These are phyloP conservation scores for Calyptomena viridis DNA, from an alignment of 2,113 vertebrate genomes.

Conservation along the genomic window DNA sequence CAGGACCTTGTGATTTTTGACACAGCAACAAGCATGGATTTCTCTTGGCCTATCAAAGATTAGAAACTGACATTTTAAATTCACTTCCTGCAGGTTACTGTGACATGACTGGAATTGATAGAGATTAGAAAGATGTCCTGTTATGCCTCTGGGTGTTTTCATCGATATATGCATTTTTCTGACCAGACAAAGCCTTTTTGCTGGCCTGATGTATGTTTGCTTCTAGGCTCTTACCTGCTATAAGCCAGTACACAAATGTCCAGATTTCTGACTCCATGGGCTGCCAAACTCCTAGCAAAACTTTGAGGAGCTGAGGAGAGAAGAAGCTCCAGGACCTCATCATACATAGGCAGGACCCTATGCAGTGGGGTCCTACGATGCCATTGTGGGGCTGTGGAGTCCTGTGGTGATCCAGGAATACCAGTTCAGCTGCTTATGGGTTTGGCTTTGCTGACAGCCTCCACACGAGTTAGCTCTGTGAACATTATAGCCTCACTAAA, in stretches of 20 bases:
- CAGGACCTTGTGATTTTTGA: background rate
- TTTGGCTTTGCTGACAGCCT: background rate
- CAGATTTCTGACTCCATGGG: background rate
- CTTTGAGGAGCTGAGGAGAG: background rate
- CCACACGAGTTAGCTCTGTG: background rate
- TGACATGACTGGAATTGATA: background rate
- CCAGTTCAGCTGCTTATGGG: background rate
- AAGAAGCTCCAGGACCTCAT: background rate
- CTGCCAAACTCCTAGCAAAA: background rate
- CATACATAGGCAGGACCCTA: too few relatives aligned
- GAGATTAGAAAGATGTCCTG: background rate
- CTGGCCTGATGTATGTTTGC: background rate
- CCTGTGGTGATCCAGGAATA: rapidly evolving
- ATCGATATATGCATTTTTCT: background rate
- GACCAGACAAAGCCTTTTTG: background rate
- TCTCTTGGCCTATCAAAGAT: background rate
- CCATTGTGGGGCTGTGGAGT: background rate
- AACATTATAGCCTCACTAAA: rapidly evolving
- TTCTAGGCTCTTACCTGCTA: background rate
- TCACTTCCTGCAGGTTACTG: background rate
- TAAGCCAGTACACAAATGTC: background rate
- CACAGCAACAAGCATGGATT: background rate
- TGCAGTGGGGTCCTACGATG: too few relatives aligned
- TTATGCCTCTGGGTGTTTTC: background rate
- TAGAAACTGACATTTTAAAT: background rate